Conservation (phyloP, 2,113 vertebrate genomes). For the Bungarus multicinctus region DNA sequence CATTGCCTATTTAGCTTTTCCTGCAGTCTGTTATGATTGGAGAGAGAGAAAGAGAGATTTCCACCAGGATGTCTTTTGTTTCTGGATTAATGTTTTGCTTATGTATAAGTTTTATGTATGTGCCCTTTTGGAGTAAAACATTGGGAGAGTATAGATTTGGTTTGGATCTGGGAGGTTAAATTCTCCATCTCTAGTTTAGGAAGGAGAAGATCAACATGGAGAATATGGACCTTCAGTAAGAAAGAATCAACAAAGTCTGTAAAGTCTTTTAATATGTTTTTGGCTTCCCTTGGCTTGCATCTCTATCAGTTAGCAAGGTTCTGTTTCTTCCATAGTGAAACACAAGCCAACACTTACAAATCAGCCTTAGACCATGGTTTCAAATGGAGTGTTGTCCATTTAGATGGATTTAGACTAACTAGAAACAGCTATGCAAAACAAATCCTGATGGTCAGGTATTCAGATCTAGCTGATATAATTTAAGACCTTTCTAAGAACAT, state of each 20-base stretch:
- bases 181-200: background rate
- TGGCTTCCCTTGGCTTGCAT: background rate
- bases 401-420: background rate
- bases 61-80: background rate
- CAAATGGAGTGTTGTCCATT: background rate
- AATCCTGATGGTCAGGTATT: background rate
- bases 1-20: background rate
- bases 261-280: background rate
- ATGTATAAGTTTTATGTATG: background rate
- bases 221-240: background rate
- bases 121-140: background rate
- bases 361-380: background rate
- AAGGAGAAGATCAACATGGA: background rate
- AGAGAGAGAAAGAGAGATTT: background rate
- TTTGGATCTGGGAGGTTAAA: background rate
- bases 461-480: background rate
- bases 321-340: background rate
- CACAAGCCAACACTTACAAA: background rate
- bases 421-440: background rate
- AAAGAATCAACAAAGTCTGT: background rate
- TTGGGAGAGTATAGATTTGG: background rate
- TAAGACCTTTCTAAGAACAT: background rate
- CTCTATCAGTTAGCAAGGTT: background rate
- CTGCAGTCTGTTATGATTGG: background rate
- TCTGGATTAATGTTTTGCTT: background rate